Percentiles rank a stretch among this genome's conserved stretches.
phyloP scores from a whole-genome alignment of 2,113 vertebrate species.

The Cervus canadensis region DNA sequence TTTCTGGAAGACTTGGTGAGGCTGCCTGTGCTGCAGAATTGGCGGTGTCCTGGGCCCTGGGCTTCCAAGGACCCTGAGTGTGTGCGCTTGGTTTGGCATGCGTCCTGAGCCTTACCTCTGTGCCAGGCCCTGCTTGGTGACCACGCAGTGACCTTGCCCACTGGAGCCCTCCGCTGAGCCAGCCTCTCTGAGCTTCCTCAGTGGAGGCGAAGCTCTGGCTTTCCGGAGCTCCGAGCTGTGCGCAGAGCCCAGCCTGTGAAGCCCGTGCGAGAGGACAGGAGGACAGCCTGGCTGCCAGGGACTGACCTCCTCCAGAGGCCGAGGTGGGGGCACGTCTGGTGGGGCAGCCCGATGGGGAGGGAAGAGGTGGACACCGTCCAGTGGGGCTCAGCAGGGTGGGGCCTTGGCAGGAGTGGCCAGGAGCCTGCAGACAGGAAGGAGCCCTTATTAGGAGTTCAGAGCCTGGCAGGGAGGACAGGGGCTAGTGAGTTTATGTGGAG shows the following conservation, averaged over 20 bases:
- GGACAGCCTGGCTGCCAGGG: background rate
- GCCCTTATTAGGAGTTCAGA: background rate
- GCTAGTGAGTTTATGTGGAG: background rate
- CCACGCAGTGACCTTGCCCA: background rate
- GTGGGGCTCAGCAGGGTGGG: background rate
- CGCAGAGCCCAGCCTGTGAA: background rate
- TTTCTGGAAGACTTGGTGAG: accelerated
- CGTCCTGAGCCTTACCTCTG: background rate
- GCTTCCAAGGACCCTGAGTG: background rate
- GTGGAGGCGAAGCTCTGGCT: background rate
- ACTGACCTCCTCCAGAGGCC: background rate
- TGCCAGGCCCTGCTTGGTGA: background rate
- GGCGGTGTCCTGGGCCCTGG: background rate
- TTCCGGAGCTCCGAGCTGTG: background rate
- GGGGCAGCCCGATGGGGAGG: background rate
- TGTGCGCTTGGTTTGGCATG: background rate
- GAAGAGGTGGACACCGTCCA: background rate
- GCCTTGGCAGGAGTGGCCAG: background rate
- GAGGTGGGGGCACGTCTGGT: background rate
- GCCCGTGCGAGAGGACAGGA: background rate
- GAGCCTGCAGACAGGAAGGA: background rate
- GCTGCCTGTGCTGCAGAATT: background rate
- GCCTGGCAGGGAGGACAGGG: background rate
- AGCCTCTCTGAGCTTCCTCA: background rate
- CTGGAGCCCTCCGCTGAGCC: background rate